Evolutionary conservation across 2,888 invertebrate species (phyloP).

Genomic region (Cheilosia vulpina): DNA sequence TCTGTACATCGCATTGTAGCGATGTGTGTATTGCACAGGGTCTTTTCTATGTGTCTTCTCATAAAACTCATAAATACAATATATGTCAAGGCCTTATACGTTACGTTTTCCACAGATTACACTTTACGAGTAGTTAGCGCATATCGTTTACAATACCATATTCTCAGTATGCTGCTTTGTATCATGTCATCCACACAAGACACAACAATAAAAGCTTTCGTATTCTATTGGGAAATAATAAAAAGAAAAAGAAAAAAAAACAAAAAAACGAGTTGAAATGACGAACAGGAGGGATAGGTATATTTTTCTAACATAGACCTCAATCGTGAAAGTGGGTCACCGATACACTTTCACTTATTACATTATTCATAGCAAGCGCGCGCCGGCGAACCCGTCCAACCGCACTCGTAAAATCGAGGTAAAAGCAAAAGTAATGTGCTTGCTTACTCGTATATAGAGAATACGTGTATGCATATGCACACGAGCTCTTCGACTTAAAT

Average conservation of each 20-base stretch:
- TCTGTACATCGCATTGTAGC: constrained; percentile 10
- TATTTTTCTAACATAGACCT: constrained; percentile 92
- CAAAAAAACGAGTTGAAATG: constrained; percentile 58
- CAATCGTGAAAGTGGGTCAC: constrained; percentile 97
- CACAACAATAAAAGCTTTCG: constrained; percentile 55
- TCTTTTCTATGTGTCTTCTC: constrained; percentile 19
- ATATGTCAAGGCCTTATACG: constrained; percentile 73
- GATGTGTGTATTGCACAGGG: constrained; percentile 7
- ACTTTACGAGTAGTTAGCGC: constrained; percentile 22
- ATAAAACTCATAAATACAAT: constrained; percentile 49
- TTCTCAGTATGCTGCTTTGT: constrained; percentile 36
- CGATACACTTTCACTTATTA: constrained; percentile 95
- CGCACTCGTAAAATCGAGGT: constrained; percentile 72
- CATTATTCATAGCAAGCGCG: constrained; percentile 85
- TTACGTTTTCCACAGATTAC: constrained; percentile 61
- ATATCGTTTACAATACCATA: constrained; percentile 25
- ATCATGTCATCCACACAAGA: constrained; percentile 49
- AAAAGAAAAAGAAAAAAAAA: constrained; percentile 7
- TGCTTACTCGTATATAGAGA: constrained; percentile 37
- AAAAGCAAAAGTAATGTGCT: constrained; percentile 73
- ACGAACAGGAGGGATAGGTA: constrained; percentile 50
- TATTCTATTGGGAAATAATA: constrained; percentile 58
- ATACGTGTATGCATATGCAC: constrained; percentile 30
- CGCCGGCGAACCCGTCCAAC: constrained; percentile 76
- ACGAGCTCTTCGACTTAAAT: constrained; percentile 41